A percentile compares a stretch with the other conserved stretches of the same genome.
These are phyloP conservation scores for Cotesia vestalis DNA, from an alignment of 1,140 invertebrate species.

Conservation along the genomic window DNA sequence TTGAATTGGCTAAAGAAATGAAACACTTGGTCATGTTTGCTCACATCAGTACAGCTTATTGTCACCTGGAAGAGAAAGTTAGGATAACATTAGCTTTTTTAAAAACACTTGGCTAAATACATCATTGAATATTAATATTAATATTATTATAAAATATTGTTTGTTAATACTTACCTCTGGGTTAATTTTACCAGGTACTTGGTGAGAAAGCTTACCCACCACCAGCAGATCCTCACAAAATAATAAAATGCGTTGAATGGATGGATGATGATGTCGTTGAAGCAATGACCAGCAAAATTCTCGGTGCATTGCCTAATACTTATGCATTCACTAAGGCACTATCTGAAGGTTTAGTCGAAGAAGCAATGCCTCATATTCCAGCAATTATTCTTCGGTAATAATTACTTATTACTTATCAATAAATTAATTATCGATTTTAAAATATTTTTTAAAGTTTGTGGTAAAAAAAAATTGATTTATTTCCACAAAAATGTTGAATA, in stretches of 20 bases:
- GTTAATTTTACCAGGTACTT: constrained; percentile 63
- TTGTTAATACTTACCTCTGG: not conserved
- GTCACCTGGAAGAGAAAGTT: constrained; percentile 69
- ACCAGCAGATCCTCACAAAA: constrained; percentile 85
- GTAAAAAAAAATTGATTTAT: no score
- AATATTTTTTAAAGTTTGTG: no score
- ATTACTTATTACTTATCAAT: no score
- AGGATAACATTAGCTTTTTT: not conserved
- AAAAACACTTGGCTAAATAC: not conserved
- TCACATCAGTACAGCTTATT: constrained; percentile 74
- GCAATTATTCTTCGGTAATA: constrained; percentile 83
- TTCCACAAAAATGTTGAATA: no score
- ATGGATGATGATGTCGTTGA: constrained; percentile 82
- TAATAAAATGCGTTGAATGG: constrained; percentile 89
- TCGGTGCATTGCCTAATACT: constrained; percentile 86
- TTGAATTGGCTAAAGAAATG: constrained; percentile 79
- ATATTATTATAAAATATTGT: constrained; percentile 3
- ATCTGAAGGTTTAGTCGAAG: constrained; percentile 82
- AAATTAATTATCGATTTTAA: no score
- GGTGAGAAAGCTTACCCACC: constrained; percentile 83
- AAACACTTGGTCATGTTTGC: constrained; percentile 73
- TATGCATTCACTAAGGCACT: constrained; percentile 93
- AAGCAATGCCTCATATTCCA: constrained; percentile 79
- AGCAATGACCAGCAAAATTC: constrained; percentile 77
- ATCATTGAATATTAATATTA: constrained; percentile 14